phyloP scores from a whole-genome alignment of 1,140 invertebrate species.

The Dreissena polymorpha region DNA sequence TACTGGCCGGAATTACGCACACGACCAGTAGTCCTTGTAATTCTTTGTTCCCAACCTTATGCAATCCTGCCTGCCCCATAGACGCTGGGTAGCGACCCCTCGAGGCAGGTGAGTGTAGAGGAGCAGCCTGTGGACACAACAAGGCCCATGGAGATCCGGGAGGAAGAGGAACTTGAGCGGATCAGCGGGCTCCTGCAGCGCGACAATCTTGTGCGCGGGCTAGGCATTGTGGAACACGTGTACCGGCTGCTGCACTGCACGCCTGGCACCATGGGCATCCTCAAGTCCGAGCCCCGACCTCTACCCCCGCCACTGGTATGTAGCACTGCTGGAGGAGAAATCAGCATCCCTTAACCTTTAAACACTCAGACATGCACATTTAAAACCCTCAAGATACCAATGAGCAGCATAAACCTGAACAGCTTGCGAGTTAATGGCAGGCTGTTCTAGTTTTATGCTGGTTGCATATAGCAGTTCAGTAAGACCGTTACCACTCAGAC shows the following conservation, averaged over 20 bases:
- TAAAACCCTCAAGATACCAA: too few relatives aligned
- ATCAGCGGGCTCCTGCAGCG: slow-evolving; percentile 77
- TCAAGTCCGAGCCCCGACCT: slow-evolving; percentile 66
- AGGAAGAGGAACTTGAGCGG: slow-evolving; percentile 79
- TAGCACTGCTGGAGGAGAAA: slow-evolving; percentile 6
- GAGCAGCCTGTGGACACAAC: slow-evolving; percentile 73
- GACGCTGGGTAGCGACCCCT: slow-evolving; percentile 45
- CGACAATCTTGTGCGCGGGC: slow-evolving; percentile 78
- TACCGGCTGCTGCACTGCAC: slow-evolving; percentile 78
- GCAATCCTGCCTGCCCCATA: too few relatives aligned
- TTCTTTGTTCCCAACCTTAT: too few relatives aligned
- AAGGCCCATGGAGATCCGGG: slow-evolving; percentile 77
- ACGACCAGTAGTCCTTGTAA: too few relatives aligned
- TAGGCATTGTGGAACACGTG: slow-evolving; percentile 79
- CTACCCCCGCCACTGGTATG: slow-evolving; percentile 66
- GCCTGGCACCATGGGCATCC: slow-evolving; percentile 73
- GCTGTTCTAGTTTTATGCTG: too few relatives aligned
- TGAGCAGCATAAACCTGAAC: neutral
- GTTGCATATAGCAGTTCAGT: neutral
- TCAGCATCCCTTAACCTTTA: too few relatives aligned
- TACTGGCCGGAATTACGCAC: too few relatives aligned
- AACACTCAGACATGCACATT: too few relatives aligned
- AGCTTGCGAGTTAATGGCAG: too few relatives aligned
- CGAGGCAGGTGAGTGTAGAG: slow-evolving; percentile 52
- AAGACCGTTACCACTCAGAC: neutral